Percentiles rank a stretch among this genome's conserved stretches.
These are phyloP conservation scores for Xestoiulus laeticollis DNA, from an alignment of 2,888 invertebrate genomes.

Conservation along the genomic window DNA sequence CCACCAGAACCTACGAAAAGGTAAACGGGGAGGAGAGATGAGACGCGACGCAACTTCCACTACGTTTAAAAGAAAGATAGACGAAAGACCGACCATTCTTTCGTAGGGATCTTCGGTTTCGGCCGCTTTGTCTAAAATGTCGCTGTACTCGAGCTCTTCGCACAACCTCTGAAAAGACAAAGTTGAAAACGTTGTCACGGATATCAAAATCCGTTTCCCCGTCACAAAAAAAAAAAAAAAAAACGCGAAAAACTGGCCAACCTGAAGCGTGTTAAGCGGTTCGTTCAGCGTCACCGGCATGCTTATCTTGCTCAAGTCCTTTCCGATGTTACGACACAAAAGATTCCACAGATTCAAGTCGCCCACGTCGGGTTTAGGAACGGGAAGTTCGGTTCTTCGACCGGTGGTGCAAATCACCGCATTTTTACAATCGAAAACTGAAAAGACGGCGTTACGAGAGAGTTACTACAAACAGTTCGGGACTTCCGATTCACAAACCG, in stretches of 20 bases:
- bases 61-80: no score
- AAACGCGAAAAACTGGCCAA: conserved; percentile 60
- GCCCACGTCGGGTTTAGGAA: conserved; percentile 76
- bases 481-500: no score
- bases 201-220: not conserved
- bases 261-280: conserved; percentile 82
- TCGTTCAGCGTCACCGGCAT: conserved; percentile 89
- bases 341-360: conserved; percentile 83
- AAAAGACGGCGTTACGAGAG: no score
- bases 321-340: conserved; percentile 82
- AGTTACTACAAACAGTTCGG: no score
- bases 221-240: not conserved
- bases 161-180: conserved; percentile 75
- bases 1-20: conserved; percentile 69
- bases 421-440: conserved; percentile 42
- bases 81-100: conserved; percentile 71
- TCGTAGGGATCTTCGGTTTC: conserved; percentile 74
- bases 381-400: conserved; percentile 76
- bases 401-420: conserved; percentile 62
- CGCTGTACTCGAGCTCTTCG: conserved; percentile 85
- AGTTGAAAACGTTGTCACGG: no score
- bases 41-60: not conserved
- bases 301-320: conserved; percentile 84
- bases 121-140: conserved; percentile 79
- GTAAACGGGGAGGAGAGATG: conserved; percentile 15